Conservation (phyloP, 2,113 vertebrate genomes). For the Bostrychus sinensis region DNA sequence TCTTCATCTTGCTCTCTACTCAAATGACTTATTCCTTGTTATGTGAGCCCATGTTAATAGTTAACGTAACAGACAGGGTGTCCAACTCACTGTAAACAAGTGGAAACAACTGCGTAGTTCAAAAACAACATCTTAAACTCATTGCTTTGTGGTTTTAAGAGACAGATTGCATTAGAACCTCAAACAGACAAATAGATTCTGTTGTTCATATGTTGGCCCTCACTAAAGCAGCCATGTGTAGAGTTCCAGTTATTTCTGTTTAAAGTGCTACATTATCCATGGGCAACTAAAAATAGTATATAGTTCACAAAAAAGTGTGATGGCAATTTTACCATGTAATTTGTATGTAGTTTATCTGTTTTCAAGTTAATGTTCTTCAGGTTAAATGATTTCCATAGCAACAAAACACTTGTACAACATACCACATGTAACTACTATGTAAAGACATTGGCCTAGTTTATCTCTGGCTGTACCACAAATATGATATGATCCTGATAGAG, state of each 20-base stretch:
- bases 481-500: not conserved
- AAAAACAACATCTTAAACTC: not conserved
- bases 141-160: too few relatives aligned
- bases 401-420: not conserved
- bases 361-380: not conserved
- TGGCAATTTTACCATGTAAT: not conserved
- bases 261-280: too few relatives aligned
- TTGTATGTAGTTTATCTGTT: too few relatives aligned
- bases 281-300: too few relatives aligned
- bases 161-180: too few relatives aligned
- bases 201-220: too few relatives aligned
- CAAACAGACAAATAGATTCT: too few relatives aligned
- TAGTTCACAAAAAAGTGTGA: not conserved
- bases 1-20: not conserved
- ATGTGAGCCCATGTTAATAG: slow-evolving; percentile 1
- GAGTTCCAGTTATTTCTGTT: too few relatives aligned
- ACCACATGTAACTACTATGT: not conserved
- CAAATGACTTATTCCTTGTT: slow-evolving; percentile 1
- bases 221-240: too few relatives aligned
- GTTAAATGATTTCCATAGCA: not conserved
- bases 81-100: not conserved
- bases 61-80: too few relatives aligned
- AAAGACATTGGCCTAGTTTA: not conserved
- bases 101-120: not conserved
- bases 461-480: not conserved